Evolutionary conservation across 2,797 vertebrate species (phyloP).

Genomic region (Malacoctenus gilli): DNA sequence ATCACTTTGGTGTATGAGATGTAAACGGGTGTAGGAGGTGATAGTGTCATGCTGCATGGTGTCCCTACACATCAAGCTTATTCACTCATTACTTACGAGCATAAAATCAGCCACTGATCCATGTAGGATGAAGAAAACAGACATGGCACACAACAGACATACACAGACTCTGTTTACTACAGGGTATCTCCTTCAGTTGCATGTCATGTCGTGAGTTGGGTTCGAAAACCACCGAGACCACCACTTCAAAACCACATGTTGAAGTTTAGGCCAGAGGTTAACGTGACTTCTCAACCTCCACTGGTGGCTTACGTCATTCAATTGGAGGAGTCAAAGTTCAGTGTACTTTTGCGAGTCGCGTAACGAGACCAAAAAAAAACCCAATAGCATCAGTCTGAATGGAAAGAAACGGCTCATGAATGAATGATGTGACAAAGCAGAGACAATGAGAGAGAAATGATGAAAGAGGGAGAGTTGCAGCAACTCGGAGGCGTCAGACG

Average conservation of each 20-base stretch:
- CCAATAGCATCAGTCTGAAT: background rate
- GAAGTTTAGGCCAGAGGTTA: background rate
- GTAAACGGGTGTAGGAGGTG: slow-evolving; percentile 33
- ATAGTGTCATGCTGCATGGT: slow-evolving; percentile 44
- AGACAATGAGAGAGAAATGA: background rate
- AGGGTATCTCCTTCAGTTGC: no score
- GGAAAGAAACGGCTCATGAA: slow-evolving; percentile 7
- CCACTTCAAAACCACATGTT: background rate
- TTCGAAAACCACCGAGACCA: slow-evolving; percentile 2
- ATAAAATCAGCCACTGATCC: no score
- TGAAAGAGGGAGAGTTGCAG: slow-evolving; percentile 1
- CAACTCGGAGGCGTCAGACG: no score
- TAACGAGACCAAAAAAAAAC: slow-evolving; percentile 3
- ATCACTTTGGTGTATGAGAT: slow-evolving; percentile 34
- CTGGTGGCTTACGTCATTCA: slow-evolving; percentile 10
- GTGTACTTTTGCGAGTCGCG: slow-evolving; percentile 17
- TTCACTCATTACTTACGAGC: no score
- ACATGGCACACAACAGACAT: no score
- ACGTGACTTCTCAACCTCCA: background rate
- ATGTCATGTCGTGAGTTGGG: no score
- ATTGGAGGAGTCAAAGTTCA: slow-evolving; percentile 15
- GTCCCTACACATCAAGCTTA: background rate
- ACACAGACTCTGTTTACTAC: no score
- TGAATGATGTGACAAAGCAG: background rate
- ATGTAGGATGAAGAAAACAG: no score